Base-by-base conservation (phyloP, 1,140 invertebrate genomes). In the Bombus polaris region DNA sequence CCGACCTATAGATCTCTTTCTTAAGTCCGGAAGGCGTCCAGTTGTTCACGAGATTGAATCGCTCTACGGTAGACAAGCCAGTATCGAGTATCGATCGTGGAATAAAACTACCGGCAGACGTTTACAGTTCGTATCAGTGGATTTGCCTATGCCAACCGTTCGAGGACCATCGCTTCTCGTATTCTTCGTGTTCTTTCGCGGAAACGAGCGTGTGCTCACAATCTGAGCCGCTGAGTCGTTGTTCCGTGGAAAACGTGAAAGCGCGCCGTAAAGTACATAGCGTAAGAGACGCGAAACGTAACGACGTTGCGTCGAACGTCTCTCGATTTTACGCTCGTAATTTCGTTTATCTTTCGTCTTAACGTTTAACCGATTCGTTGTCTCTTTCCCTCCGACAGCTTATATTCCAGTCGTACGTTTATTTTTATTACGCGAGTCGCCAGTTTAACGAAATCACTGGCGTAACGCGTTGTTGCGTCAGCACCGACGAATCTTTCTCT, bases 31-130 rank as follows among this genome's bases (percentile, higher is more conserved):
- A 81, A 81, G 78, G 77, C 84, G 84, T 81, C 57, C 37, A 42
- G 71, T 57, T 42, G 68, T 81, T 81, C 71, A 25, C 57, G 59
- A 81, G 84, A 81, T 81, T 71, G 47, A 35, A 85, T 85, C 84
- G 81, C n/a, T 4, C 0, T 4, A 3, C 44, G 71, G 44, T 81
- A 42, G 84, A 81, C 70, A 47, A 35, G 35, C n/a, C 65, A 9
- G 44, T 81, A 81, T 81, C 79, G 59, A 18, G 78, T 75, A 85
- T 85, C 84, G 84, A 85, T 68, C 79, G 71, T 47, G 68, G 53
- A 80, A 75, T 74, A 81, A 81, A 75, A 85, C 84, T 81, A 81
- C 70, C 84, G 79, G 18, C 44, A 37, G 13, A 66, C 71, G 83
- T 80, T 79, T 57, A 71, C 42, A 22, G 44, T 37, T 1, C 32